These are phyloP conservation scores for Echiichthys vipera DNA, from an alignment of 2,797 vertebrate species.

Conservation along the genomic window DNA sequence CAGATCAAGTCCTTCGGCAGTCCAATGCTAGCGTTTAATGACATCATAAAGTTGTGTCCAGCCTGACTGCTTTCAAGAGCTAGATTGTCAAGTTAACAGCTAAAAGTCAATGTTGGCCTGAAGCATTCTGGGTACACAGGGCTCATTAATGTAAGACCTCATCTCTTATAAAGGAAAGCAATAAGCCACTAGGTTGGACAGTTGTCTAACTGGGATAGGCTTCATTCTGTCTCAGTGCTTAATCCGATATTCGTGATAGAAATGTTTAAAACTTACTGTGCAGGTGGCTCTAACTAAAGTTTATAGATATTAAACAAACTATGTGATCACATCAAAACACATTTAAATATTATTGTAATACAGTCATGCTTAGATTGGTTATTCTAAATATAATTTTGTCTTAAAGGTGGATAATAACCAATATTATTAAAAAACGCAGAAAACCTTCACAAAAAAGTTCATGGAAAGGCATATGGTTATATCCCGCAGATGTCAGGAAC, in stretches of 20 bases:
- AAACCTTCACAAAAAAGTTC: neutral
- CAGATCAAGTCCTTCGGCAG: slow-evolving; percentile 38
- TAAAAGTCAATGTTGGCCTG: slow-evolving; percentile 66
- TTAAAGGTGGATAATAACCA: neutral
- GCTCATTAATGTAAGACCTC: slow-evolving; percentile 51
- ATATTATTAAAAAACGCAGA: neutral
- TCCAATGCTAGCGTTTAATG: slow-evolving; percentile 50
- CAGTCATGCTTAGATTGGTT: neutral
- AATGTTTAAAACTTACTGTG: neutral
- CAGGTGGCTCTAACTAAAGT: neutral
- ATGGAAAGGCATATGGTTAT: neutral
- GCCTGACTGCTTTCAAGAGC: slow-evolving; percentile 50
- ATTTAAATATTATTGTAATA: slow-evolving; percentile 2
- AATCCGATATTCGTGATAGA: slow-evolving; percentile 22
- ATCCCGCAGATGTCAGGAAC: slow-evolving; percentile 15
- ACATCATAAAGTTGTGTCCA: slow-evolving; percentile 56
- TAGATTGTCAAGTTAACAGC: slow-evolving; percentile 62
- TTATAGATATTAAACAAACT: neutral
- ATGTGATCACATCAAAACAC: neutral
- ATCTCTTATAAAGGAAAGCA: slow-evolving; percentile 39
- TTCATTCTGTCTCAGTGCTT: slow-evolving; percentile 8
- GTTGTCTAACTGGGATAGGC: slow-evolving; percentile 27
- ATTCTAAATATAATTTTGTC: neutral
- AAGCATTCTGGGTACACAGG: slow-evolving; percentile 44
- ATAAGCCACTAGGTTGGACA: slow-evolving; percentile 27